Conservation (phyloP, 2,797 vertebrate species). For the Helicolenus hilgendorfi region DNA sequence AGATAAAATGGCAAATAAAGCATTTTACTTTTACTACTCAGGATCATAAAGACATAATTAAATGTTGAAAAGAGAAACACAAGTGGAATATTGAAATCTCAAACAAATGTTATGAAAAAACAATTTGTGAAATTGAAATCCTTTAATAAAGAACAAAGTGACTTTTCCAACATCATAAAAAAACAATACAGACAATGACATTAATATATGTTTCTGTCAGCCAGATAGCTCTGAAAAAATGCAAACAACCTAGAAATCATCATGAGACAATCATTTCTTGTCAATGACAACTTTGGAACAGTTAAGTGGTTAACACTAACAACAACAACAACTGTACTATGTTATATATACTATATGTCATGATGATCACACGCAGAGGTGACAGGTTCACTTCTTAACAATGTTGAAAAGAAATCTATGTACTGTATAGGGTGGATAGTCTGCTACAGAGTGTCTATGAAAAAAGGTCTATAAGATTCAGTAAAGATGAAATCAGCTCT, state of each 20-base stretch:
- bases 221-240: neutral
- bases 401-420: neutral
- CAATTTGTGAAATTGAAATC: neutral
- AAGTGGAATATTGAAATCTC: neutral
- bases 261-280: neutral
- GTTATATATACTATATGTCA: neutral
- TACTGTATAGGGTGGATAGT: neutral
- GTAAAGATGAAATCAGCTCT: neutral
- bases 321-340: neutral
- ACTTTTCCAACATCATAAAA: neutral
- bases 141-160: neutral
- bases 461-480: neutral
- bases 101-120: neutral
- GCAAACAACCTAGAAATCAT: neutral
- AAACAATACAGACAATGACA: neutral
- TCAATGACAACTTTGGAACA: neutral
- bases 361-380: neutral
- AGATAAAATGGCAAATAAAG: constrained; percentile 29
- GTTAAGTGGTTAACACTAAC: neutral
- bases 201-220: neutral
- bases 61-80: neutral
- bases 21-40: neutral
- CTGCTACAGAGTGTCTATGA: neutral
- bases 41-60: constrained; percentile 26
- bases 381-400: neutral